Evolutionary conservation across 2,797 vertebrate genomes (phyloP), one percentile per base, ranked within the genome.

Genomic region (Sarcoramphus papa): DNA sequence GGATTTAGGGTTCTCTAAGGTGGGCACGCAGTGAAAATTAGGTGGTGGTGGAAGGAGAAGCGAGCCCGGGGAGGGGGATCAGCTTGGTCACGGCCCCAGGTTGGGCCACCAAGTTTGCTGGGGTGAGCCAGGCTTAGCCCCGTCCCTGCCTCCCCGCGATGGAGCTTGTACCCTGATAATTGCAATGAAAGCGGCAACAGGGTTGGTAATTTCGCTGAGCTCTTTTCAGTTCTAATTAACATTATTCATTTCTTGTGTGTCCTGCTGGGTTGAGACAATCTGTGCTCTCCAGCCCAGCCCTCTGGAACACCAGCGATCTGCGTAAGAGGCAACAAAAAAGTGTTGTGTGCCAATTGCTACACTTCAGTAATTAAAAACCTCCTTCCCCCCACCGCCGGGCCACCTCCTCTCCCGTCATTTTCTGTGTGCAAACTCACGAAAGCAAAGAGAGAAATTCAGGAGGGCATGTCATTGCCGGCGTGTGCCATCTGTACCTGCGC

Each of bases 151-250:
- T 86, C 86, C 90, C 60, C 4, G 5, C 2, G 21, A 31, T 53
- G 67, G 87, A 89, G 93, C 63, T 53, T 76, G 74, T 85, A 76
- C 91, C 91, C 81, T 85, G 72, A 68, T 94, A 95, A 97, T 90
- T 86, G 87, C 86, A 73, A 51, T 30, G 88, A 96, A 95, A 95
- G 89, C 72, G n/a, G 83, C 80, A 92, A 94, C 93, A 87, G 50
- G 82, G 81, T 75, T 96, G 94, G 96, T 97, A 90, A 95, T 97
- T 97, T 97, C 70, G 45, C 92, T 78, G 74, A 85, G 73, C 83
- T 89, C 59, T 96, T 97, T 90, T 96, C 93, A 96, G 87, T 96
- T 97, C 95, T 97, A 96, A 95, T 97, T 98, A 97, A 96, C 96
- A 94, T 96, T 97, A 97, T 95, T 95, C 94, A 93, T 97, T 96